Evolutionary conservation across 2,113 vertebrate genomes (phyloP).

Genomic region (Baryphthengus martii): DNA sequence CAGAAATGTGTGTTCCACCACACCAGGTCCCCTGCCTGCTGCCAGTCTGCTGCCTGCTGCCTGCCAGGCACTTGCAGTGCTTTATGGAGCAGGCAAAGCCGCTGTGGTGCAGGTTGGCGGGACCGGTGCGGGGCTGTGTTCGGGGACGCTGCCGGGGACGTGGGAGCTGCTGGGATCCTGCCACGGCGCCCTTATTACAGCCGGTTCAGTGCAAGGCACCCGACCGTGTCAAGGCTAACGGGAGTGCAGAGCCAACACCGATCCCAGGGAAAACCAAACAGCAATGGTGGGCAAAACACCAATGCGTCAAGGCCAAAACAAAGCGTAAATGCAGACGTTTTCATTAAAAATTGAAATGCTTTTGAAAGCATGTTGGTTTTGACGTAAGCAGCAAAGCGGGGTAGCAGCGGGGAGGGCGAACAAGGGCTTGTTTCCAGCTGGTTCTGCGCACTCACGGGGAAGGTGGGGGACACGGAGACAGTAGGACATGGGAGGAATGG

Average conservation of each 20-base stretch:
- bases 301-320: rapidly evolving
- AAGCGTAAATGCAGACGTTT: neutral
- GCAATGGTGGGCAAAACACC: rapidly evolving
- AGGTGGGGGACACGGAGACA: neutral
- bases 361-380: neutral
- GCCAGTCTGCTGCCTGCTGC: neutral
- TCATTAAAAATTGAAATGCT: neutral
- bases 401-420: neutral
- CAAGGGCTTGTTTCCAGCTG: neutral
- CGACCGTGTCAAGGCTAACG: rapidly evolving
- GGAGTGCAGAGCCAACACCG: rapidly evolving
- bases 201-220: rapidly evolving
- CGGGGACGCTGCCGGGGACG: neutral
- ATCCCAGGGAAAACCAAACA: neutral
- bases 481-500: neutral
- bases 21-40: neutral
- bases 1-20: neutral
- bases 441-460: rapidly evolving
- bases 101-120: rapidly evolving
- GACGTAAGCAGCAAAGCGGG: neutral
- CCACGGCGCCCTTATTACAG: neutral
- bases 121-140: neutral
- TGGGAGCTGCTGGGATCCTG: neutral
- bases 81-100: neutral
- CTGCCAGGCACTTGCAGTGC: neutral